Base-by-base conservation (phyloP, 2,797 vertebrate species). In the Amphiprion clarkii region DNA sequence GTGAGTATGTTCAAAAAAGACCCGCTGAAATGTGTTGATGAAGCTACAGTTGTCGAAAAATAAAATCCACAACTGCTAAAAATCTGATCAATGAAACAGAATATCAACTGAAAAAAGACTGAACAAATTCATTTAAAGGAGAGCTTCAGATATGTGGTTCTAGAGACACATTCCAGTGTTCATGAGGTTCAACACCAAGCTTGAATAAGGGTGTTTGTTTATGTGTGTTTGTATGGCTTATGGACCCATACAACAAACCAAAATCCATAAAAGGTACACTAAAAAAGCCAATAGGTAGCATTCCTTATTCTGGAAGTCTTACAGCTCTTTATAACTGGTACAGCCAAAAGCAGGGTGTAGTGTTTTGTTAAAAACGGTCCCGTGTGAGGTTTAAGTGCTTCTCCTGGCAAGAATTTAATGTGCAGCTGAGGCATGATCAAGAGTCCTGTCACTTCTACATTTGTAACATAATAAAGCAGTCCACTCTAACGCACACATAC, bases 341-440 rank as follows among this genome's bases (percentile, higher is more conserved):
- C 27, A 63, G 39, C 9, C 17, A 31, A 54, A 62, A 59, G 39
- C 52, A 52, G 68, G 40, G 33, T 40, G 17, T 52, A 5, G 46
- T 51, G 79, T 44, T 77, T 55, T 74, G 57, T 62, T 52, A 25
- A 71, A 70, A 71, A 48, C 52, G 48, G 21, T 64, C 71, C 74
- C 61, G 64, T 39, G 71, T 16, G 66, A 67, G 33, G 55, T 69
- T 68, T 48, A 76, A 66, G 36, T 42, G 51, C 69, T 69, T 78
- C 73, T 67, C 60, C 58, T 72, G 48, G 56, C 55, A 58, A 62
- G 42, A 5, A 33, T 79, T 67, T 71, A 46, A 55, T 60, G 23
- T 29, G 31, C 29, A 74, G 44, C 56, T 69, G 12, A 69, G 69
- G 67, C 61, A 55, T 75, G 51, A 63, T 52, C 64, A 62, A 83